A percentile compares a stretch with the other conserved stretches of the same genome.
Conservation (phyloP, 1,140 invertebrate species). For the Heliconius melpomene region DNA sequence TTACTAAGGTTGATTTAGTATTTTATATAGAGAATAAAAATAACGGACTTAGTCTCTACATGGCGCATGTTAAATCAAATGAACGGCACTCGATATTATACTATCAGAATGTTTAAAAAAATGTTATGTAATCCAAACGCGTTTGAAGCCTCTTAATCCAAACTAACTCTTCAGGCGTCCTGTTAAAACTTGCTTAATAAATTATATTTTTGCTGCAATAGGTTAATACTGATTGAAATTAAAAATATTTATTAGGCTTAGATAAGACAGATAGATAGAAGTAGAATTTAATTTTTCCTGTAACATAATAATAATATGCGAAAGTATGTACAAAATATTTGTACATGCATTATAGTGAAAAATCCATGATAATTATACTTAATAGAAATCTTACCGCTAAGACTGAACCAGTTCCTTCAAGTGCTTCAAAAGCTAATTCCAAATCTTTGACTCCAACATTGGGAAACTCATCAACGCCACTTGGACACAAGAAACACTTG, state of each 20-base stretch:
- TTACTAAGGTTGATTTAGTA: slow-evolving; percentile 64
- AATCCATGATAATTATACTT: not conserved
- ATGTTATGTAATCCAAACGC: slow-evolving; percentile 23
- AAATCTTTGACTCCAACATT: slow-evolving; percentile 82
- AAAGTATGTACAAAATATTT: not conserved
- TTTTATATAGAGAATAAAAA: slow-evolving; percentile 18
- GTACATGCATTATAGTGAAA: not conserved
- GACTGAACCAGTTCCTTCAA: slow-evolving; percentile 81
- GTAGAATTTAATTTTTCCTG: too few species aligned
- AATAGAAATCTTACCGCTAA: slow-evolving; percentile 79
- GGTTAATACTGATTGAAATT: not conserved
- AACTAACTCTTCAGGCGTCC: not conserved
- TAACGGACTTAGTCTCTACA: slow-evolving; percentile 25
- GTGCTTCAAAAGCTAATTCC: slow-evolving; percentile 79
- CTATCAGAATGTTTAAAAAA: slow-evolving; percentile 25
- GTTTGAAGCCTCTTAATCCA: not conserved
- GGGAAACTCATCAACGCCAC: slow-evolving; percentile 85
- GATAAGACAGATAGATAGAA: too few species aligned
- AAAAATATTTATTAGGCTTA: not conserved
- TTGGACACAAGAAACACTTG: slow-evolving; percentile 87
- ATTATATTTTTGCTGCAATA: not conserved
- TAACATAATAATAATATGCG: too few species aligned
- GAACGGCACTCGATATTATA: slow-evolving; percentile 14
- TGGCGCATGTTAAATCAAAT: slow-evolving; percentile 22
- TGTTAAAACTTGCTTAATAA: not conserved